Evolutionary conservation across 2,888 invertebrate genomes (phyloP).

Genomic region (Eupithecia abbreviata): DNA sequence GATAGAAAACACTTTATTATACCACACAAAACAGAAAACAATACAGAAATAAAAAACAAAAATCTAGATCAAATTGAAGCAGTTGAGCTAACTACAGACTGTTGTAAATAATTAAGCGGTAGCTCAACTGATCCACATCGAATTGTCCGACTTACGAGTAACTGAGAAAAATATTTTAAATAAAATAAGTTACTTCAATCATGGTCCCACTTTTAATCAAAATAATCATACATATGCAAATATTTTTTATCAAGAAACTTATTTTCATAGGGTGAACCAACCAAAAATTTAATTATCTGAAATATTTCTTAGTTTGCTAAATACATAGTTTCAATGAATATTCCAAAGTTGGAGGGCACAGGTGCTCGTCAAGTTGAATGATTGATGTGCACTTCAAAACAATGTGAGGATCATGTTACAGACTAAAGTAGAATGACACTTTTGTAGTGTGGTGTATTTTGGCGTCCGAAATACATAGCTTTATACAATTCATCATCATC

Average conservation of each 20-base stretch:
- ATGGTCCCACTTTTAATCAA: neutral
- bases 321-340: neutral
- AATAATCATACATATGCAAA: neutral
- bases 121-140: no score
- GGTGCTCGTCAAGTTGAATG: neutral
- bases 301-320: neutral
- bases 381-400: neutral
- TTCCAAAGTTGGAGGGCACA: neutral
- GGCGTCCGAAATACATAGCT: neutral
- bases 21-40: no score
- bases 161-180: no score
- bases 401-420: neutral
- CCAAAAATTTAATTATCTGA: neutral
- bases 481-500: no score
- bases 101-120: no score
- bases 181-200: no score
- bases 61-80: no score
- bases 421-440: neutral
- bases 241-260: neutral
- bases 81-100: no score
- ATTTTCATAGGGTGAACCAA: neutral
- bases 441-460: neutral
- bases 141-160: no score
- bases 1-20: no score
- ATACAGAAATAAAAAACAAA: no score